Base-by-base conservation (phyloP, 2,888 invertebrate genomes). In the Cylindroiulus punctatus region DNA sequence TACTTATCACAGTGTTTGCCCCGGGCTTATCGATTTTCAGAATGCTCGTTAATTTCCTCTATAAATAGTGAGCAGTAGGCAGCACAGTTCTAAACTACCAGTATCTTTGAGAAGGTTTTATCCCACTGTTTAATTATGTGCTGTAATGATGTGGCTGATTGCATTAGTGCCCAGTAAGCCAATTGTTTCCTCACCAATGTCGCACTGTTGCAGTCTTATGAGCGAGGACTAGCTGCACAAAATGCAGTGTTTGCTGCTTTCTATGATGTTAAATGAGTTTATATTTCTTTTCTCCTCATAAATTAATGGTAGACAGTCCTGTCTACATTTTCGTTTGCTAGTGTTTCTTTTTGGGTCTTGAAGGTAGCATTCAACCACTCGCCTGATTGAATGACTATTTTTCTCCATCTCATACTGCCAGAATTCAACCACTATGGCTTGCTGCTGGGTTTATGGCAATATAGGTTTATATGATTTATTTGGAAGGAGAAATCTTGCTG, bases 1-100 rank as follows among this genome's bases (percentile, higher is more conserved):
- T 83, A 36, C 44, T 44, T 19, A 30, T 2, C 12, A 12, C 36
- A 36, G 10, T 36, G 40, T 83, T 40, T 42, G 44, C 44, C 10
- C 10, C 0, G 10, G 40, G 83, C 32, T 36, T 83, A 83, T 83
- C 42, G 40, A 83, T 83, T 83, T 83, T 22, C 83, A 36, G 65
- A 26, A 65, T 65, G 65, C 65, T 65, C 26, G 65, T 65, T 65
- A 65, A 65, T 65, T 26, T 52, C 3, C 65, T 26, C 10, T 26
- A 65, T 26, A 65, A 65, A n/a, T 65, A 65, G 65, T 26, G 65
- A 26, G n/a, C 65, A 26, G 10, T 52, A 26, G 65, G 65, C 65
- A 26, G 26, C 26, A 26, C 65, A 65, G 12, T 65, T 44, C 0
- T 65, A 65, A 65, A 65, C 65, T 65, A 65, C 22, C 26, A 26